Conservation (phyloP, 2,888 invertebrate genomes). For the Cephus sareptanus region DNA sequence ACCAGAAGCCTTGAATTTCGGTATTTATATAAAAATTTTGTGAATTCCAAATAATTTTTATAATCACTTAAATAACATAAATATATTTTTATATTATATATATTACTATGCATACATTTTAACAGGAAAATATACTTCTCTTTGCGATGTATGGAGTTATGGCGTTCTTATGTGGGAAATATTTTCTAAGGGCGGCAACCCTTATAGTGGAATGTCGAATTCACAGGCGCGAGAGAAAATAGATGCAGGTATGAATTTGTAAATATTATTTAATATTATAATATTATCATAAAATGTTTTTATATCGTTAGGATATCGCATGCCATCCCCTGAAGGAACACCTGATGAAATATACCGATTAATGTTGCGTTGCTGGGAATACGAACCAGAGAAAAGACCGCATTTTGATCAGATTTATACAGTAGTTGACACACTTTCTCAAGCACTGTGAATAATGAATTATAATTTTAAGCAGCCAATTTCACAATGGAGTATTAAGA, state of each 20-base stretch:
- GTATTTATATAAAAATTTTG: constrained; percentile 64
- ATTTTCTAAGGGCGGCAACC: constrained; percentile 92
- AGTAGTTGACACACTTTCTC: constrained; percentile 76
- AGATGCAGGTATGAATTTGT: constrained; percentile 77
- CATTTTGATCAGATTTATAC: constrained; percentile 91
- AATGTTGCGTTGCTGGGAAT: constrained; percentile 95
- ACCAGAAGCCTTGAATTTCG: constrained; percentile 95
- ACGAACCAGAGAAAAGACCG: constrained; percentile 90
- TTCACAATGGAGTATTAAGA: background rate
- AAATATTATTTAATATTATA: constrained; percentile 3
- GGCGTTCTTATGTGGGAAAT: constrained; percentile 97
- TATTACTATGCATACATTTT: constrained; percentile 23
- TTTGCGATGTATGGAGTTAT: constrained; percentile 98
- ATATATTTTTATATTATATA: background rate
- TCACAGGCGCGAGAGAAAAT: constrained; percentile 94
- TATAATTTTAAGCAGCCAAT: background rate
- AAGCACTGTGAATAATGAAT: constrained; percentile 33
- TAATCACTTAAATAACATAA: background rate
- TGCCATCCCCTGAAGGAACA: constrained; percentile 91
- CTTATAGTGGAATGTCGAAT: constrained; percentile 94
- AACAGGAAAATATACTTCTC: constrained; percentile 89
- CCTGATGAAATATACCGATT: constrained; percentile 90
- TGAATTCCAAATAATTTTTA: background rate
- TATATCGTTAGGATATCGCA: constrained; percentile 80
- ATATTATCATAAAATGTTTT: constrained; percentile 6